Base-by-base conservation (phyloP, 2,113 vertebrate genomes). In the Phalacrocorax brasilianus region DNA sequence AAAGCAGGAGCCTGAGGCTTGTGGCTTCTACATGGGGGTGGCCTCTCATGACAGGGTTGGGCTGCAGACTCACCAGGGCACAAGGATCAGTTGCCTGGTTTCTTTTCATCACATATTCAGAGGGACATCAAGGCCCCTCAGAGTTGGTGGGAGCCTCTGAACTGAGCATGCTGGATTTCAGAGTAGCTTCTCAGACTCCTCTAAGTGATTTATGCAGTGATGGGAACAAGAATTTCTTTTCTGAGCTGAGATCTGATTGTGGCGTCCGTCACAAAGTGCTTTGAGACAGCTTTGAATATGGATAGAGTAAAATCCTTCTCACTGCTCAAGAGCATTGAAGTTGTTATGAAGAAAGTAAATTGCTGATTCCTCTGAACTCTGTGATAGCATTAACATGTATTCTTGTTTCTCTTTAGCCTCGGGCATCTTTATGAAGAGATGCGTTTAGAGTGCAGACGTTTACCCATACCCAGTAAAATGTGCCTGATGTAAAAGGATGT, bases 301-400 rank as follows among this genome's bases (percentile, higher is more conserved):
- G 85, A 40, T 90, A 32, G 68, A 88, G 76, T 62, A 70, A 92
- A 94, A 93, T 80, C 85, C 61, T 94, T 79, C 78, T 87, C 0
- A 0, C 93, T 47, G 76, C 58, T 96, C 32, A n/a, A 82, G 33
- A 87, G 62, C 83, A 74, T 50, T 77, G 88, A 80, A 86, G 42
- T 95, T 83, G 38, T 92, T 93, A 83, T 32, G 72, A 61, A 87
- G 56, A 91, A 94, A 50, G 65, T 2, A 82, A 94, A 81, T 94
- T 96, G 94, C 87, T 93, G 91, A 95, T 96, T 91, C 77, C 66
- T 91, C 70, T 95, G 93, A 94, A 94, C 85, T 75, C 93, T 66
- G 45, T 73, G 90, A 77, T 90, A 71, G 78, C 91, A 91, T 95
- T 94, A 96, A 49, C 71, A 78, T 89, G 94, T 91, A 62, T 94